Base-by-base conservation (phyloP, 2,797 vertebrate genomes). In the Acrossocheilus wenchowensis region DNA sequence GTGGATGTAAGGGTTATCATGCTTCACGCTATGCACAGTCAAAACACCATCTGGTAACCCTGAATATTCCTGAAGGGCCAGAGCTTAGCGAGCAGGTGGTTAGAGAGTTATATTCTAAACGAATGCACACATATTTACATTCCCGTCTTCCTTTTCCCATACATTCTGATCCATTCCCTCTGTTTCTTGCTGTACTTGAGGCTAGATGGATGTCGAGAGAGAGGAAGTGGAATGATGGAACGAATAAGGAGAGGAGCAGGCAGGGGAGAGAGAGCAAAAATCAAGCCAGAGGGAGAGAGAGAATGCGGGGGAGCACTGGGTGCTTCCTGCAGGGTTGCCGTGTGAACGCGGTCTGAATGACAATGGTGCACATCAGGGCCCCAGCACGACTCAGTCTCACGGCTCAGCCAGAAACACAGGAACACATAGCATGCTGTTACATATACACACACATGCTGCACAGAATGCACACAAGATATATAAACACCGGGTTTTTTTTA, bases 321-420 rank as follows among this genome's bases (percentile, higher is more conserved):
- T 82, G 89, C 91, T 93, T 95, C 93, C 93, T 94, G 93, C 89
- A 91, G 94, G 93, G 93, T 92, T 93, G 91, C 93, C 93, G 88
- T 92, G 92, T 91, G 92, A 92, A 94, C 86, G 92, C 91, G 79
- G 78, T 86, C 92, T 93, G 94, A 94, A 94, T 94, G 93, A 93
- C 91, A 94, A 94, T 94, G 90, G 90, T 89, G 91, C 75, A 81
- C 90, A 92, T 92, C 89, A 88, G 91, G 92, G 81, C 90, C 91
- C 90, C 93, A 89, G 92, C 92, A 93, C 90, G 91, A 91, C 92
- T 92, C 91, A 86, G 69, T 57, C 73, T 72, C 81, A 74, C 39
- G 23, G n/a, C 87, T 81, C 69, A 86, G 78, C 60, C 85, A 75
- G 78, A 86, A 81, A 86, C 57, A 64, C 84, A 23, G 69, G 54